A percentile compares a stretch with the other conserved stretches of the same genome.
Conservation (phyloP, 2,888 invertebrate genomes). For the Heliconius aoede region DNA sequence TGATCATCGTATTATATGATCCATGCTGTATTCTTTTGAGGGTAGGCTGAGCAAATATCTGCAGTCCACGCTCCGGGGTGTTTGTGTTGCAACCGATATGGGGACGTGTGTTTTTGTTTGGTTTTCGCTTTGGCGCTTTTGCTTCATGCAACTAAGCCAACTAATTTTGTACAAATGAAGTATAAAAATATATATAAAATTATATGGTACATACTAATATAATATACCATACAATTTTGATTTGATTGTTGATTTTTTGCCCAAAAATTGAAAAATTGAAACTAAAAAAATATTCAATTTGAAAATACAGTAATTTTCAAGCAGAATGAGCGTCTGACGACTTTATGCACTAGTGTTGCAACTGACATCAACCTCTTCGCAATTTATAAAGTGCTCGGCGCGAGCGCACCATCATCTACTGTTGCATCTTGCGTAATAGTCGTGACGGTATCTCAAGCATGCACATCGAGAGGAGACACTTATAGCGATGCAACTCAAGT, state of each 20-base stretch:
- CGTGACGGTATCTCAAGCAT: constrained; percentile 29
- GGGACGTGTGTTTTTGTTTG: constrained; percentile 55
- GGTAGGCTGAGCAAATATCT: constrained; percentile 49
- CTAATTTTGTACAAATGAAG: constrained; percentile 23
- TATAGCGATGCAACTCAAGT: background rate
- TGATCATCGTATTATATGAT: constrained; percentile 45
- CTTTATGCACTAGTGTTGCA: constrained; percentile 24
- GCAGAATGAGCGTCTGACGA: background rate
- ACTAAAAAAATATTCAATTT: background rate
- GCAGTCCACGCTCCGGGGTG: constrained; percentile 49
- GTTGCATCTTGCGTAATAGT: constrained; percentile 27
- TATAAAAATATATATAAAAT: background rate
- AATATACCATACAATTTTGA: background rate
- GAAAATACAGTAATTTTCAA: background rate
- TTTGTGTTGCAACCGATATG: constrained; percentile 52
- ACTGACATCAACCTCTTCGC: constrained; percentile 10
- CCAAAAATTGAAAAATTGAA: constrained; percentile 1
- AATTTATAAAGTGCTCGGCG: constrained; percentile 24
- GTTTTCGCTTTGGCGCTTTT: constrained; percentile 53
- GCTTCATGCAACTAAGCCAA: constrained; percentile 32
- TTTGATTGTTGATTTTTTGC: background rate
- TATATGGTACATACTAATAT: background rate
- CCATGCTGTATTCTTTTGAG: constrained; percentile 45
- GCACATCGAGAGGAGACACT: constrained; percentile 19
- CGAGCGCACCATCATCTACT: constrained; percentile 28